Evolutionary conservation across 2,797 vertebrate genomes (phyloP), one percentile per base, ranked within the genome.

Genomic region (Anas flavirostris): DNA sequence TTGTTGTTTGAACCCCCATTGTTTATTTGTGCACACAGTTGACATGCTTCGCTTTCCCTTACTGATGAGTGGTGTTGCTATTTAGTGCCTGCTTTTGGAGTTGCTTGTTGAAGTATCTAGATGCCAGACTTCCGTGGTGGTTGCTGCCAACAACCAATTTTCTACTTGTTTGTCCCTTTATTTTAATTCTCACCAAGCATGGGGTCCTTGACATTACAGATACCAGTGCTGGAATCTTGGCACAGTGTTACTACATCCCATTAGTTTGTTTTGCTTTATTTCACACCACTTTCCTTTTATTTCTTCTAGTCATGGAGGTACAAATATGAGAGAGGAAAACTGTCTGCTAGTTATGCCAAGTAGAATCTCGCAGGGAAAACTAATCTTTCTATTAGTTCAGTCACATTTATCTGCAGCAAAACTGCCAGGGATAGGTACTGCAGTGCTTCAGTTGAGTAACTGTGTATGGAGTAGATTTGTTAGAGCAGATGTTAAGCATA

Each of bases 211-310:
- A 66, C 60, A 16, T 80, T 77, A 69, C 74, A 84, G 48, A 37
- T 48, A 55, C 12, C 48, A 48, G 44, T 69, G 25, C 81, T 85
- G 82, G 35, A 28, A 59, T 88, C 72, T 82, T 92, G 88, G 72
- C 60, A 64, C 1, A 4, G 12, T 0, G 1, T 77, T 74, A 50
- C 3, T 80, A 28, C 29, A 68, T 74, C 28, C 22, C 15, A 46
- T 94, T 82, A 82, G 25, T 86, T 88, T 52, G 21, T 56, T 85
- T 85, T 84, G 75, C 75, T 35, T 81, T 77, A 22, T 88, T 83
- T 91, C 46, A 63, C 69, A 33, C 22, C 12, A 1, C 12, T 92
- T 5, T 37, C 25, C 17, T 80, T 50, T 86, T 91, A 68, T 79
- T 77, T 29, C 5, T 88, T 81, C 29, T 50, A 53, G 53, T 81